phyloP scores from a whole-genome alignment of 2,888 invertebrate genomes.

The Pseudoips prasinana region DNA sequence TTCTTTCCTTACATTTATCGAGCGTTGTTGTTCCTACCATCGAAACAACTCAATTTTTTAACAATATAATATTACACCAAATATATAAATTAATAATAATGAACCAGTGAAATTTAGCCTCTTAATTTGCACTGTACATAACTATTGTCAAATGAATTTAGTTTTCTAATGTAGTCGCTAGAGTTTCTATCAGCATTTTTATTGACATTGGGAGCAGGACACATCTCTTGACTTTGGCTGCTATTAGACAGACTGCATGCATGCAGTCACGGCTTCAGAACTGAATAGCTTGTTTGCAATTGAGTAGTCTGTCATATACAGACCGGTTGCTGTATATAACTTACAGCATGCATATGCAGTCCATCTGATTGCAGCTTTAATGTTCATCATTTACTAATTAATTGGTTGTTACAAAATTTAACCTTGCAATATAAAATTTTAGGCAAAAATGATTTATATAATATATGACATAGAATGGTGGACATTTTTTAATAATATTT shows the following conservation, averaged over 20 bases:
- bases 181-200: slow-evolving; percentile 61
- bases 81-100: slow-evolving; percentile 13
- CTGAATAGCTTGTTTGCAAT: too few species aligned
- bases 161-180: slow-evolving; percentile 60
- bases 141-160: slow-evolving; percentile 47
- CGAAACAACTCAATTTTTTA: slow-evolving; percentile 12
- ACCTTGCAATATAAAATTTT: slow-evolving; percentile 39
- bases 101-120: slow-evolving; percentile 60
- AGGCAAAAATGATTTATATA: slow-evolving; percentile 22
- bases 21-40: slow-evolving; percentile 24
- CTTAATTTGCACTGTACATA: slow-evolving; percentile 69
- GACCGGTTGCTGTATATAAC: too few species aligned
- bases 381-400: slow-evolving; percentile 31
- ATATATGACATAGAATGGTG: slow-evolving; percentile 17
- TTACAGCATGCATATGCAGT: too few species aligned
- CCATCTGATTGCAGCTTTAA: too few species aligned
- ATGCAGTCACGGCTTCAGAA: too few species aligned
- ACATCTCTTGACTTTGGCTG: too few species aligned
- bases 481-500: slow-evolving; percentile 12
- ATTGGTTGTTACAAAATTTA: slow-evolving; percentile 40
- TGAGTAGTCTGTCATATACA: too few species aligned
- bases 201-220: slow-evolving; percentile 24
- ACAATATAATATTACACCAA: slow-evolving; percentile 27
- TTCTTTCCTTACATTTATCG: slow-evolving; percentile 24
- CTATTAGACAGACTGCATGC: too few species aligned